A percentile compares a stretch with the other conserved stretches of the same genome.
These are phyloP conservation scores for Tylochromis polylepis DNA, from an alignment of 2,113 vertebrate genomes.

Conservation along the genomic window DNA sequence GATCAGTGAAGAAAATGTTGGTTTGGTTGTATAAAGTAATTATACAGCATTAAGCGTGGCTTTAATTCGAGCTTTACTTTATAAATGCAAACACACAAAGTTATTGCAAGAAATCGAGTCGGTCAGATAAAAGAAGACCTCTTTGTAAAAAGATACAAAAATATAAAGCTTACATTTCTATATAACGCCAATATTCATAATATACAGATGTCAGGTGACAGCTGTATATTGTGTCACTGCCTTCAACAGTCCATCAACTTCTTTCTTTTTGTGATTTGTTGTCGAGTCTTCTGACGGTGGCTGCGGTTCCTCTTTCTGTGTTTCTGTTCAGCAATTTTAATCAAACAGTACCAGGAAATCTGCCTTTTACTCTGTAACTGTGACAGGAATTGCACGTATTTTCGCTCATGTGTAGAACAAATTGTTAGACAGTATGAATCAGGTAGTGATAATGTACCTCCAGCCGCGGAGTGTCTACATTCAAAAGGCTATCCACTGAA, in stretches of 20 bases:
- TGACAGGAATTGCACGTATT: neutral
- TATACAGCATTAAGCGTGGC: neutral
- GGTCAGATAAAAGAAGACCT: neutral
- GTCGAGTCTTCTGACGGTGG: conserved; percentile 43
- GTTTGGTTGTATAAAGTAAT: neutral
- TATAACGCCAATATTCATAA: neutral
- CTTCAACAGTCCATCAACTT: conserved; percentile 89
- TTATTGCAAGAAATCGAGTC: neutral
- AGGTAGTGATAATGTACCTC: neutral
- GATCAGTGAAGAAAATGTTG: neutral
- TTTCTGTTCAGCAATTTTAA: conserved; percentile 35
- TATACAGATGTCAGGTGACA: neutral
- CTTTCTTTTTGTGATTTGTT: conserved; percentile 70
- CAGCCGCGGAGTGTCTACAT: neutral
- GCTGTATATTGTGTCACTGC: conserved; percentile 74
- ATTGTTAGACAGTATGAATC: neutral
- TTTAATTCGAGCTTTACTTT: neutral
- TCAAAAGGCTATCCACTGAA: neutral
- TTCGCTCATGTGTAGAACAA: neutral
- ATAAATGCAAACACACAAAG: neutral
- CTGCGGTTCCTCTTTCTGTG: conserved; percentile 65
- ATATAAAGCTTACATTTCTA: neutral
- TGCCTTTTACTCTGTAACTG: neutral
- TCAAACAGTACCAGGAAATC: neutral
- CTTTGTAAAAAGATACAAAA: neutral